Evolutionary conservation across 2,113 vertebrate species (phyloP).

Genomic region (Pluvialis apricaria): DNA sequence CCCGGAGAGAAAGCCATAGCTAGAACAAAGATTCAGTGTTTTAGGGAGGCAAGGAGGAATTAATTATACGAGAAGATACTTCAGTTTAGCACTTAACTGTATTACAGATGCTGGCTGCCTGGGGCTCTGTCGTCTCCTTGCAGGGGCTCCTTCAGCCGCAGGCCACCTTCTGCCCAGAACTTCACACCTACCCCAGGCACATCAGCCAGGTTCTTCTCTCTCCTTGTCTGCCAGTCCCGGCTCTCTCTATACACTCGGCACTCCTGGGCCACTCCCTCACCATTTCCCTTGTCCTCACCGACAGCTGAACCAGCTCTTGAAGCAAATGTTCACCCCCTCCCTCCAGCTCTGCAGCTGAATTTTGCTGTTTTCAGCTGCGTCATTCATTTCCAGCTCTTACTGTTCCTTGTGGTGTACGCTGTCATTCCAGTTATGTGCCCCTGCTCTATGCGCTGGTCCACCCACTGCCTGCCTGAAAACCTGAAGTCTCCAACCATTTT

Average conservation of each 20-base stretch:
- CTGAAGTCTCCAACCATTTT: background rate
- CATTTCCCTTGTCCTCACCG: background rate
- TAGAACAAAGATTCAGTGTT: background rate
- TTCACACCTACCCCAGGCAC: background rate
- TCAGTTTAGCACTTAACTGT: background rate
- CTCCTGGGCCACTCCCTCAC: background rate
- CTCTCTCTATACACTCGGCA: background rate
- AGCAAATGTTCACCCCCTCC: background rate
- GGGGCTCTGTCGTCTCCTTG: background rate
- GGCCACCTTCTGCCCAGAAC: background rate
- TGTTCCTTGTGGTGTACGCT: background rate
- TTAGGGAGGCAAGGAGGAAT: background rate
- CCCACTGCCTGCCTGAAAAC: background rate
- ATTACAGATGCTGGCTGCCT: background rate
- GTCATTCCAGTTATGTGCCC: fast-evolving
- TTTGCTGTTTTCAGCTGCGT: background rate
- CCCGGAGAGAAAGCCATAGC: background rate
- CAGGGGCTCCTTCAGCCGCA: background rate
- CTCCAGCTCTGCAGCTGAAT: background rate
- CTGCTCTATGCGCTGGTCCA: background rate
- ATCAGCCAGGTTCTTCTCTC: background rate
- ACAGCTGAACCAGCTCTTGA: background rate
- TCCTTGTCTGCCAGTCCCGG: background rate
- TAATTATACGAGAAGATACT: background rate
- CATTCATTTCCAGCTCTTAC: background rate